Percentiles rank a stretch among this genome's conserved stretches.
phyloP scores from a whole-genome alignment of 2,797 vertebrate species.

The Pangasius djambal region DNA sequence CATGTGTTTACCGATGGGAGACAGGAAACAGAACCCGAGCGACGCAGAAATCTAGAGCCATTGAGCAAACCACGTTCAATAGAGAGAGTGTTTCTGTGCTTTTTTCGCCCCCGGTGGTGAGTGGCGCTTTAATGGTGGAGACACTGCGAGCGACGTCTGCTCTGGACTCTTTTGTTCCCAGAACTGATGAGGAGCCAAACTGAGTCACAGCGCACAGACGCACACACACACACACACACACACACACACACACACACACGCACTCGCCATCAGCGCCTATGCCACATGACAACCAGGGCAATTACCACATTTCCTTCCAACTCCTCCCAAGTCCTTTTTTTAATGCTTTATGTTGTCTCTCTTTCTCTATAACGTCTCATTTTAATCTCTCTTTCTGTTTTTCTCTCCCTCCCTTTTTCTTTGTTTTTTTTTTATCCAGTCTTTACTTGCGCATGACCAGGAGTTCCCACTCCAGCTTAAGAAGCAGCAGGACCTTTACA shows the following conservation, averaged over 20 bases:
- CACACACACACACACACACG: conserved; percentile 57
- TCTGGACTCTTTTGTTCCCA: conserved; percentile 44
- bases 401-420: conserved; percentile 47
- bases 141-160: conserved; percentile 30
- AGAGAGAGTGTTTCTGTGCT: conserved; percentile 26
- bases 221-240: conserved; percentile 46
- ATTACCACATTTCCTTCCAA: conserved; percentile 62
- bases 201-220: conserved; percentile 57
- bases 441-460: conserved; percentile 86
- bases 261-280: conserved; percentile 74
- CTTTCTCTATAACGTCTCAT: conserved; percentile 48
- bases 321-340: conserved; percentile 41
- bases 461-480: conserved; percentile 88
- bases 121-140: conserved; percentile 22
- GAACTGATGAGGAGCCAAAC: conserved; percentile 39
- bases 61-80: conserved; percentile 7
- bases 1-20: conserved; percentile 37
- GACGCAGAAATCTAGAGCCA: background rate
- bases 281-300: conserved; percentile 75
- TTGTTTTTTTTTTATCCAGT: conserved; percentile 61
- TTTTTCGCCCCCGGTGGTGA: conserved; percentile 19
- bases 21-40: conserved; percentile 21
- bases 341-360: conserved; percentile 60
- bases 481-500: conserved; percentile 86
- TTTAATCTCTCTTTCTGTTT: conserved; percentile 40